Conservation (phyloP, 2,113 vertebrate genomes). For the Morphnarchus princeps region DNA sequence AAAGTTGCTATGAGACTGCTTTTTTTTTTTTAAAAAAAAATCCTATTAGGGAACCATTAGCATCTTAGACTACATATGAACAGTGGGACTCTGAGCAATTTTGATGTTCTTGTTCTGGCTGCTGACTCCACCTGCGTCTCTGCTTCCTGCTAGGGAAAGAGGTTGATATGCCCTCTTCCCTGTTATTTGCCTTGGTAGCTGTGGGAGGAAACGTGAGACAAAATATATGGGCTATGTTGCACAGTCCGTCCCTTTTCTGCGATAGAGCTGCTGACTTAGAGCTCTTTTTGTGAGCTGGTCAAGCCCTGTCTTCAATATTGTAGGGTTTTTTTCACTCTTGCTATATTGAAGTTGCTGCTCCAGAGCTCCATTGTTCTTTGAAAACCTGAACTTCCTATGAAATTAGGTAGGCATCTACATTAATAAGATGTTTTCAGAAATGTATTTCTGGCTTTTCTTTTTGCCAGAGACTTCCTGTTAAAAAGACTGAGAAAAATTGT, state of each 20-base stretch:
- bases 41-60: background rate
- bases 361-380: background rate
- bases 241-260: background rate
- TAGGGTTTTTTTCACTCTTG: rapidly evolving
- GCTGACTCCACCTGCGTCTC: background rate
- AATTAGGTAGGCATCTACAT: background rate
- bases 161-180: background rate
- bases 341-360: background rate
- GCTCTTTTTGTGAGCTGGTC: background rate
- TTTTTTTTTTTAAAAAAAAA: background rate
- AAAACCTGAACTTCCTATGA: background rate
- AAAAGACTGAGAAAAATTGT: background rate
- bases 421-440: background rate
- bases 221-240: background rate
- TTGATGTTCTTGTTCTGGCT: background rate
- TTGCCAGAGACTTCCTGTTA: background rate
- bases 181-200: background rate
- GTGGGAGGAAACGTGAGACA: background rate
- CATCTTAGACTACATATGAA: background rate
- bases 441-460: background rate
- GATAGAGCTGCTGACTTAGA: background rate
- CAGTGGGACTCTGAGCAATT: background rate
- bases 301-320: background rate
- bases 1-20: background rate
- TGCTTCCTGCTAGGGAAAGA: background rate